These are phyloP conservation scores for Poeciliopsis turrubarensis DNA, from an alignment of 2,113 vertebrate genomes.

Conservation along the genomic window DNA sequence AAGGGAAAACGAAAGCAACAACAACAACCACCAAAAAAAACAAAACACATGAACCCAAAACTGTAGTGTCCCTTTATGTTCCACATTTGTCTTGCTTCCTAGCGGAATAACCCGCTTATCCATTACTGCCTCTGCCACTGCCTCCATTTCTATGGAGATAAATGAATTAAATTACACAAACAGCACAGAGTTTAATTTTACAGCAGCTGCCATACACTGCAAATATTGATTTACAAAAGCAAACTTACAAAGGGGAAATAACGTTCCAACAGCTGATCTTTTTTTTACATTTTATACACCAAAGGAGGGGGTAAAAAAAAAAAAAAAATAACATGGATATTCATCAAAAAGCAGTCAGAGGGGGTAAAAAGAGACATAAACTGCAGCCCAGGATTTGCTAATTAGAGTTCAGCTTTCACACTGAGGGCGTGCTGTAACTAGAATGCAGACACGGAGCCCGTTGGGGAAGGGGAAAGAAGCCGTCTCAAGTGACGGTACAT, in stretches of 20 bases:
- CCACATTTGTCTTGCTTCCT: constrained; percentile 52
- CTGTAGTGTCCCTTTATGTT: constrained; percentile 55
- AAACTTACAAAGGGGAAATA: constrained; percentile 7
- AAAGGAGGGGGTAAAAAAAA: background rate
- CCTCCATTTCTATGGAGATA: constrained; percentile 75
- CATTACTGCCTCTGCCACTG: constrained; percentile 68
- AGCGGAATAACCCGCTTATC: constrained; percentile 46
- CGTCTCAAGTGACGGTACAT: constrained; percentile 50
- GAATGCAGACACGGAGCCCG: constrained; percentile 53
- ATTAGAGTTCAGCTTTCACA: constrained; percentile 64
- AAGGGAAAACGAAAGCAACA: background rate
- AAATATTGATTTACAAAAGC: constrained; percentile 18
- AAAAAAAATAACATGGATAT: background rate
- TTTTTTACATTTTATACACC: constrained; percentile 12
- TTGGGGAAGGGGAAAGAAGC: constrained; percentile 44
- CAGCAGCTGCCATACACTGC: constrained; percentile 21
- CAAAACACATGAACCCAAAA: constrained; percentile 27
- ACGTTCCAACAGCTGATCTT: constrained; percentile 26
- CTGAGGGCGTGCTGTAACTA: constrained; percentile 41
- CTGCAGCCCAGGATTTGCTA: constrained; percentile 49
- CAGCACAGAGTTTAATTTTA: constrained; percentile 28
- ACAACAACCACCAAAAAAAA: constrained; percentile 17
- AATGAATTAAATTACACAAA: constrained; percentile 55
- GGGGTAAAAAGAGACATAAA: constrained; percentile 9
- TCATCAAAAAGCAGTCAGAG: constrained; percentile 27